Evolutionary conservation across 2,797 vertebrate genomes (phyloP), one percentile per base, ranked within the genome.

Genomic region (Pterois miles): DNA sequence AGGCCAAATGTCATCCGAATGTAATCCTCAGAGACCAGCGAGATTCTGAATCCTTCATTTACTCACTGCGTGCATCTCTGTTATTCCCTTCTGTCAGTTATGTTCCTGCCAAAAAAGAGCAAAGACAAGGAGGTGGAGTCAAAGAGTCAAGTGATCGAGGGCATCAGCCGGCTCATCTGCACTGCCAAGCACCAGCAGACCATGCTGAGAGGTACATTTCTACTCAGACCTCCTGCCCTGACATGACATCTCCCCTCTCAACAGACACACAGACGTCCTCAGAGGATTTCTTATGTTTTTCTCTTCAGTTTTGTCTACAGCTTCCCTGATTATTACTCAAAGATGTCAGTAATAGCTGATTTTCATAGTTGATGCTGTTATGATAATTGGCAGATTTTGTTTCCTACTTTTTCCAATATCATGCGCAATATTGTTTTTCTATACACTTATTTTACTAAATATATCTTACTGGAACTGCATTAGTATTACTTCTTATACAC

Each of bases 151-250:
- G 96, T 98, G 88, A 98, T 99, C 10, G 98, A 99, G 89, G 97
- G 98, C 64, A 99, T 99, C 95, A 98, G 97, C 87, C 96, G 98
- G 13, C 93, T 99, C 86, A 99, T 99, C 96, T 99, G 98, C 95
- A 98, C 98, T 68, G 97, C 98, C 1, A 99, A 98, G 89, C 97
- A 99, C 86, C 98, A 99, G 94, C 98, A 99, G 95, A 99, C 96
- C 91, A 99, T 99, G 98, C 95, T 99, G 86, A 95, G 96, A 92
- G 96, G 96, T 96, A 85, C 62, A 58, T n/a, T n/a, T 48, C 18
- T 48, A 8, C 46, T 9, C 46, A 12, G 25, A 58, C 60, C 58
- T 22, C 22, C 54, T 27, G 46, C 20, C 27, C 64, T 0, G 6
- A 11, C 36, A 18, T 27, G 48, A 18, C 0, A 20, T 58, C 31